phyloP scores from a whole-genome alignment of 2,888 invertebrate species.

The Capitulum mitella region DNA sequence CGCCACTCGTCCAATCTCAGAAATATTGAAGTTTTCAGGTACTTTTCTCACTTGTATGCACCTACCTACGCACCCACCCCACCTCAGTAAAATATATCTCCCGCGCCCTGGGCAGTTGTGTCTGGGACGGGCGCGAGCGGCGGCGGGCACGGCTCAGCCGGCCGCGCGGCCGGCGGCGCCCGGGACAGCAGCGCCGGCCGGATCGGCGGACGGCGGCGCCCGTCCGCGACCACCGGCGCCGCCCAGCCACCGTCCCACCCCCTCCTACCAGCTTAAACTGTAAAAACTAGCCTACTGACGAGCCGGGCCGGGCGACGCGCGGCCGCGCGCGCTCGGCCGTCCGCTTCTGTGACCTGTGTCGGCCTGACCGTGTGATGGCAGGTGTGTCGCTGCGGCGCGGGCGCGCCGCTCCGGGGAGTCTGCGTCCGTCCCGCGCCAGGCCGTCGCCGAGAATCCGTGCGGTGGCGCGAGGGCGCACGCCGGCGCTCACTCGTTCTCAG shows the following conservation, averaged over 20 bases:
- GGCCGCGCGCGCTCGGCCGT: background rate
- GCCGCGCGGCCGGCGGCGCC: background rate
- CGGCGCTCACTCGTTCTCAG: background rate
- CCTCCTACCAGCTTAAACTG: background rate
- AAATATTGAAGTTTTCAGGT: slow-evolving; percentile 21
- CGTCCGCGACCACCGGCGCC: background rate
- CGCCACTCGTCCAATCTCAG: background rate
- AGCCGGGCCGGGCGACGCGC: background rate
- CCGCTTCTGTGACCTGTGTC: background rate
- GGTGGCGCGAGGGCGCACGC: background rate
- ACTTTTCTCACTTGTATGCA: background rate
- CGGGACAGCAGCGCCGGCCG: background rate
- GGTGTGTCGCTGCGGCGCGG: background rate
- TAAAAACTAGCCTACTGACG: slow-evolving; percentile 4
- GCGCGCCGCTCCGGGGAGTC: too few relatives aligned
- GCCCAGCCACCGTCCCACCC: background rate
- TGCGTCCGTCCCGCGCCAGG: too few relatives aligned
- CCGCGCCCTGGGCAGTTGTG: background rate
- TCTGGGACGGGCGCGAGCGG: background rate
- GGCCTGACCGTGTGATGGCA: background rate
- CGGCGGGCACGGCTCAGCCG: too few relatives aligned
- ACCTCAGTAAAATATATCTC: background rate
- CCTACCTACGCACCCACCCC: slow-evolving; percentile 3
- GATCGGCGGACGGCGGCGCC: background rate
- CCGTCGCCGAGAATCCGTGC: too few relatives aligned